A percentile compares a stretch with the other conserved stretches of the same genome.
Evolutionary conservation across 35 echinoderm and acorn worm species (phyloP).

Genomic region (Holothuria glaberrima): DNA sequence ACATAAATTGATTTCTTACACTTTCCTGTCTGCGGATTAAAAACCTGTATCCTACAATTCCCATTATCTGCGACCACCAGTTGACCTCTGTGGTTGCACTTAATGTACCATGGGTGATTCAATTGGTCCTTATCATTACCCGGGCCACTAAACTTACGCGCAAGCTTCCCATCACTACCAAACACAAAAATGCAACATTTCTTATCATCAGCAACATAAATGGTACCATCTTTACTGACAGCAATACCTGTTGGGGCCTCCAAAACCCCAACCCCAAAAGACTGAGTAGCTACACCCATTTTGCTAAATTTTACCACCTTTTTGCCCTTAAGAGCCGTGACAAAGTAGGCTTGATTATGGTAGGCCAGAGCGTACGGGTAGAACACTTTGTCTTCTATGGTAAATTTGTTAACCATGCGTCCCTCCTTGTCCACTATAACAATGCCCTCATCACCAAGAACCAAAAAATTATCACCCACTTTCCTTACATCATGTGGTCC

Average conservation of each 20-base stretch:
- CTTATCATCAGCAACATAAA: slow-evolving; percentile 65
- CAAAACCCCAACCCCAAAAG: slow-evolving; percentile 48
- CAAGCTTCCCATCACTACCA: slow-evolving; percentile 43
- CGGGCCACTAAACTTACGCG: slow-evolving; percentile 23
- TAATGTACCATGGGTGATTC: slow-evolving; percentile 59
- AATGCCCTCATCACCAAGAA: neutral
- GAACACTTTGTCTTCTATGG: slow-evolving; percentile 50
- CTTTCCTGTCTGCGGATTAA: slow-evolving; percentile 37
- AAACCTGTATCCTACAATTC: slow-evolving; percentile 64
- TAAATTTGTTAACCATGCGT: slow-evolving; percentile 54
- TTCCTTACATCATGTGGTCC: slow-evolving; percentile 25
- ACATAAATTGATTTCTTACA: slow-evolving; percentile 56
- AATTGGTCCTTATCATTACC: slow-evolving; percentile 47
- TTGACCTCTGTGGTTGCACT: slow-evolving; percentile 47
- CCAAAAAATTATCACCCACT: slow-evolving; percentile 39
- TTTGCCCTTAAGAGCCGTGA: slow-evolving; percentile 55
- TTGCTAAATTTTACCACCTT: slow-evolving; percentile 67
- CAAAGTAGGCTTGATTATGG: slow-evolving; percentile 58
- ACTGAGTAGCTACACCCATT: slow-evolving; percentile 23
- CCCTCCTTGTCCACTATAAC: slow-evolving; percentile 32
- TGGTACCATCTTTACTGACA: slow-evolving; percentile 41
- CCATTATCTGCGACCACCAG: slow-evolving; percentile 61
- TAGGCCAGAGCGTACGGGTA: slow-evolving; percentile 65
- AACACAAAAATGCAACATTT: slow-evolving; percentile 60
- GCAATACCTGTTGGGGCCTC: slow-evolving; percentile 63